Evolutionary conservation across 2,113 vertebrate genomes (phyloP).

Genomic region (Heliornis fulica): DNA sequence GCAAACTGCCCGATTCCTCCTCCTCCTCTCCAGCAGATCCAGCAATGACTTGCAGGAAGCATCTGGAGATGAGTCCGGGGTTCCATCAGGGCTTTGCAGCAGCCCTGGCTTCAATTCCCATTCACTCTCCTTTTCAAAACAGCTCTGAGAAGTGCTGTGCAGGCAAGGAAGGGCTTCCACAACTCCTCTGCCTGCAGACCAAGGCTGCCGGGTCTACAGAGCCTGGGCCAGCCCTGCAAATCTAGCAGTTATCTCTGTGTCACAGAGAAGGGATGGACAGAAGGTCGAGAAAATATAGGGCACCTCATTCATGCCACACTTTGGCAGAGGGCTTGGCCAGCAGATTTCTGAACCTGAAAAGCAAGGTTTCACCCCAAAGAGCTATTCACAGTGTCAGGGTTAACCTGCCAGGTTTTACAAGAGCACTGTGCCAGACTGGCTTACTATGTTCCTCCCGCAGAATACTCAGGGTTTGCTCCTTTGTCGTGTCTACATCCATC

Average conservation of each 20-base stretch:
- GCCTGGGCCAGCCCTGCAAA: not conserved
- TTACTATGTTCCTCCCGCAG: not conserved
- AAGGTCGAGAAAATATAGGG: not conserved
- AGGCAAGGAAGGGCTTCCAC: not conserved
- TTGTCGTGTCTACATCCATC: not conserved
- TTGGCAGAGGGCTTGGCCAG: not conserved
- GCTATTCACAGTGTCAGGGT: not conserved
- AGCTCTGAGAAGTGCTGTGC: not conserved
- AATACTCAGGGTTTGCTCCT: not conserved
- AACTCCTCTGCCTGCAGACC: rapidly evolving
- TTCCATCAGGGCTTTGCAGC: not conserved
- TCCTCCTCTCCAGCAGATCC: not conserved
- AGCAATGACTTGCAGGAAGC: not conserved
- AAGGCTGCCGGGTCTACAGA: not conserved
- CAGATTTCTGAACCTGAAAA: not conserved
- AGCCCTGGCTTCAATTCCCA: not conserved
- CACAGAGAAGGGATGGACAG: not conserved
- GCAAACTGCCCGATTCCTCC: rapidly evolving
- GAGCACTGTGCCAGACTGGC: not conserved
- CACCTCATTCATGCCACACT: not conserved
- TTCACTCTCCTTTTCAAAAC: not conserved
- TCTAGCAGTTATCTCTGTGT: not conserved
- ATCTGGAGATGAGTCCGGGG: not conserved
- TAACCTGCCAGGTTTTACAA: not conserved
- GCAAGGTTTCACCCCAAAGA: not conserved